Evolutionary conservation across 2,113 vertebrate species (phyloP).

Genomic region (Pelodiscus sinensis): DNA sequence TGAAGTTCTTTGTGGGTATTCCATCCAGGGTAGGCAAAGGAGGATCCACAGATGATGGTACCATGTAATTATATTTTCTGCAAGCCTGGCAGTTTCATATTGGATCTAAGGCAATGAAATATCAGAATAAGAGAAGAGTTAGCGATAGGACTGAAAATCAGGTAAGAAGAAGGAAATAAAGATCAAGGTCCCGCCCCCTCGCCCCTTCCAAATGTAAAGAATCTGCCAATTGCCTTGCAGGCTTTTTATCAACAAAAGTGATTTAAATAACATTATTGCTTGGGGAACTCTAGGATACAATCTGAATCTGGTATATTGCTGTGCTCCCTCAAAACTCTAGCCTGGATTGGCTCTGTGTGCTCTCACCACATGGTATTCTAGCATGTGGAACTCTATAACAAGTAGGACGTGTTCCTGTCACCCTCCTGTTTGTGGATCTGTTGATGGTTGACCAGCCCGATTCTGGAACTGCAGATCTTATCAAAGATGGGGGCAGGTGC

Average conservation of each 20-base stretch:
- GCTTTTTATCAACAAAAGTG: neutral
- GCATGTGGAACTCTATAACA: too few species aligned
- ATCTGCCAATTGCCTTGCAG: accelerated
- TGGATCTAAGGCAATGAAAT: neutral
- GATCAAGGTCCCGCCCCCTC: too few species aligned
- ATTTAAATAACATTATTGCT: neutral
- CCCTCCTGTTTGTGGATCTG: too few species aligned
- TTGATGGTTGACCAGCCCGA: too few species aligned
- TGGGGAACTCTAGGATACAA: too few species aligned
- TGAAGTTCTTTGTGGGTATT: neutral
- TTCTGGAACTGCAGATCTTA: too few species aligned
- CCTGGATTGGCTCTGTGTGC: too few species aligned
- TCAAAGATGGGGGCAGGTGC: too few species aligned
- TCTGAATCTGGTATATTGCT: too few species aligned
- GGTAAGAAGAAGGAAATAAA: neutral
- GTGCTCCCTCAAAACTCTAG: too few species aligned
- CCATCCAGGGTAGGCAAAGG: neutral
- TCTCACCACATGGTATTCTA: too few species aligned
- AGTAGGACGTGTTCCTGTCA: too few species aligned
- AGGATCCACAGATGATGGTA: neutral
- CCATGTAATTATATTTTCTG: neutral
- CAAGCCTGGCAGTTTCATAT: neutral
- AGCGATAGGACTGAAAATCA: neutral
- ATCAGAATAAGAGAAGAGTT: neutral
- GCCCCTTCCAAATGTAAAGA: neutral